phyloP scores from a whole-genome alignment of 92 coral and sea anemone species.

The Micromussa lordhowensis region DNA sequence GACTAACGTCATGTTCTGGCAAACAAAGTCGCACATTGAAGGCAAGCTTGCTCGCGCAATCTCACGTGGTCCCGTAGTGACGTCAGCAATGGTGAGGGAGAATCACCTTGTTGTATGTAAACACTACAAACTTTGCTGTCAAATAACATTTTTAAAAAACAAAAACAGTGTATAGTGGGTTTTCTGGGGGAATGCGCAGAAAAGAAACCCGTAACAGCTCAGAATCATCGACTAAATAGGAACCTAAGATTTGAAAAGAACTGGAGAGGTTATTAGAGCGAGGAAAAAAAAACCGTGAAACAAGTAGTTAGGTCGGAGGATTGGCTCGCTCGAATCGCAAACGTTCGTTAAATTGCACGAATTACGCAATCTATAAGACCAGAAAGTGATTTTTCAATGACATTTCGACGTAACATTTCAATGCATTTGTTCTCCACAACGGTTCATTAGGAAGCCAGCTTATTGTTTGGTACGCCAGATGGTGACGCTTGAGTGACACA shows the following conservation, averaged over 20 bases:
- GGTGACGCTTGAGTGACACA: constrained; percentile 65
- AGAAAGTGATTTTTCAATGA: not conserved
- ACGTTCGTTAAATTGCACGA: too few relatives aligned
- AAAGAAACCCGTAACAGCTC: not conserved
- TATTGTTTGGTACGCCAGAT: constrained; percentile 49
- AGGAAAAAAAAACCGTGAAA: not conserved
- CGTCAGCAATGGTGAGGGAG: too few relatives aligned
- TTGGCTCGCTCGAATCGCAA: too few relatives aligned
- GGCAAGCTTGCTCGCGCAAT: too few relatives aligned
- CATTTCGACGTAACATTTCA: not conserved
- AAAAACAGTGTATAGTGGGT: not conserved
- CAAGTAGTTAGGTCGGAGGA: not conserved
- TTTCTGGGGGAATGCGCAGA: not conserved
- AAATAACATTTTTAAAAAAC: too few relatives aligned
- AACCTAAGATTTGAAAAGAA: not conserved
- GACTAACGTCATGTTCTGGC: too few relatives aligned
- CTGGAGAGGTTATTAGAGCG: not conserved
- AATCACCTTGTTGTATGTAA: not conserved
- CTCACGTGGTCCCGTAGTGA: too few relatives aligned
- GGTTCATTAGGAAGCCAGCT: constrained; percentile 9
- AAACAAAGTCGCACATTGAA: too few relatives aligned
- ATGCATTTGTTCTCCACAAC: constrained; percentile 11
- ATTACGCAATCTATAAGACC: not conserved
- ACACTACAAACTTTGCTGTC: not conserved
- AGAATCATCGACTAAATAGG: not conserved